These are phyloP conservation scores for Zhengitettix transpicula DNA, from an alignment of 2,888 invertebrate genomes.

Conservation along the genomic window DNA sequence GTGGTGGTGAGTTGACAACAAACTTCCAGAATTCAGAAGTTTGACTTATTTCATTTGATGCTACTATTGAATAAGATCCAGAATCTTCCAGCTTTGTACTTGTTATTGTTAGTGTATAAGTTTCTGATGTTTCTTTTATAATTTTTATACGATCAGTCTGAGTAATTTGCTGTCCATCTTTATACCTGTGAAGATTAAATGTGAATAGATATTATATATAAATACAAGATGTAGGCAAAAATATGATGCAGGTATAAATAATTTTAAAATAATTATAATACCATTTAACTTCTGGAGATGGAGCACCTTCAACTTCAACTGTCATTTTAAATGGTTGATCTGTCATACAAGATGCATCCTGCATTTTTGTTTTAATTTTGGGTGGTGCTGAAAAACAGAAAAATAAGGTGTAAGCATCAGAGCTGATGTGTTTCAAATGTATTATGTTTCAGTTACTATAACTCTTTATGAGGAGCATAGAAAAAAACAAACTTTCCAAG, in stretches of 20 bases:
- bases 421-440: background rate
- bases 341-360: slow-evolving; percentile 52
- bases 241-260: background rate
- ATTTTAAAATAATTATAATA: slow-evolving; percentile 12
- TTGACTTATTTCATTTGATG: slow-evolving; percentile 74
- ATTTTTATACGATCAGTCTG: slow-evolving; percentile 55
- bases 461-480: background rate
- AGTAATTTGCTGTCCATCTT: slow-evolving; percentile 66
- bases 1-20: slow-evolving; percentile 65
- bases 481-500: background rate
- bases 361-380: slow-evolving; percentile 64
- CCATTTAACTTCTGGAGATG: slow-evolving; percentile 65
- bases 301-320: slow-evolving; percentile 69
- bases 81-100: slow-evolving; percentile 59
- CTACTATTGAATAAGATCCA: slow-evolving; percentile 76
- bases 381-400: slow-evolving; percentile 45
- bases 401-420: slow-evolving; percentile 1
- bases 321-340: slow-evolving; percentile 61
- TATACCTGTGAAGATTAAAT: slow-evolving; percentile 36
- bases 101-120: slow-evolving; percentile 51
- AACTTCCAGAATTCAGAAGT: slow-evolving; percentile 83
- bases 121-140: slow-evolving; percentile 42
- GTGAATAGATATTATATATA: background rate
- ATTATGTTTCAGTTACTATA: background rate
- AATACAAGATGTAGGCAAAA: background rate